phyloP scores from a whole-genome alignment of 37 sponge, comb jelly and placozoan genomes.

The Halisarca cf. caerulea region DNA sequence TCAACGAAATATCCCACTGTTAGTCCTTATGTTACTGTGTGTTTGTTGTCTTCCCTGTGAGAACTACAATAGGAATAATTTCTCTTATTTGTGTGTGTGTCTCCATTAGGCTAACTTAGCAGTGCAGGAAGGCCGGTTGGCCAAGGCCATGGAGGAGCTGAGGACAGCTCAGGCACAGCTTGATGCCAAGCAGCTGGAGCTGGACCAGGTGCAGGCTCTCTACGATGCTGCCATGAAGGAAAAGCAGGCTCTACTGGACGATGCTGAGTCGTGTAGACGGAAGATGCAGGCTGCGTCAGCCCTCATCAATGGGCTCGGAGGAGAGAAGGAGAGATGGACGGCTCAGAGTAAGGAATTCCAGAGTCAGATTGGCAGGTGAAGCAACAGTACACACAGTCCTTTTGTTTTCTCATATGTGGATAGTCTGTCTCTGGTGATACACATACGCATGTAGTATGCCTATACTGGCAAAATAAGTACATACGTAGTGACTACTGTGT shows the following conservation, averaged over 20 bases:
- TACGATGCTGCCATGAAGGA: constrained; percentile 96
- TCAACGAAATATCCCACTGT: too few relatives aligned
- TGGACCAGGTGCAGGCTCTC: constrained; percentile 84
- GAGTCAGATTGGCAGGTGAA: constrained; percentile 75
- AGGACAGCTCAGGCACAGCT: constrained; percentile 88
- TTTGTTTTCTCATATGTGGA: not conserved
- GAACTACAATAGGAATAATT: too few relatives aligned
- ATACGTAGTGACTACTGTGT: not conserved
- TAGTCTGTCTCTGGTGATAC: not conserved
- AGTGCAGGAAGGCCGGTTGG: constrained; percentile 87
- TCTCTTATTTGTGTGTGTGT: too few relatives aligned
- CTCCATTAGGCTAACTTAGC: constrained; percentile 75
- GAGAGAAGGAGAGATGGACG: constrained; percentile 98
- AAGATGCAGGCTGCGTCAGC: constrained; percentile 97
- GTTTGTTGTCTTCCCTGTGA: not conserved
- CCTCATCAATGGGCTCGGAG: constrained; percentile 91
- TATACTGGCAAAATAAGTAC: not conserved
- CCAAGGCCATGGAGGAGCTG: constrained; percentile 77
- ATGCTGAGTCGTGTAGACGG: constrained; percentile 89
- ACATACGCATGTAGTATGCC: not conserved
- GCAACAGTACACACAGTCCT: not conserved
- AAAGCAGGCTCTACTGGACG: constrained; percentile 86
- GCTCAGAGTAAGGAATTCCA: constrained; percentile 96
- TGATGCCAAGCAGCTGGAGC: constrained; percentile 94
- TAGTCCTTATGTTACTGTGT: not conserved